These are phyloP conservation scores for Napeogenes sylphis DNA, from an alignment of 2,888 invertebrate genomes.

Conservation along the genomic window DNA sequence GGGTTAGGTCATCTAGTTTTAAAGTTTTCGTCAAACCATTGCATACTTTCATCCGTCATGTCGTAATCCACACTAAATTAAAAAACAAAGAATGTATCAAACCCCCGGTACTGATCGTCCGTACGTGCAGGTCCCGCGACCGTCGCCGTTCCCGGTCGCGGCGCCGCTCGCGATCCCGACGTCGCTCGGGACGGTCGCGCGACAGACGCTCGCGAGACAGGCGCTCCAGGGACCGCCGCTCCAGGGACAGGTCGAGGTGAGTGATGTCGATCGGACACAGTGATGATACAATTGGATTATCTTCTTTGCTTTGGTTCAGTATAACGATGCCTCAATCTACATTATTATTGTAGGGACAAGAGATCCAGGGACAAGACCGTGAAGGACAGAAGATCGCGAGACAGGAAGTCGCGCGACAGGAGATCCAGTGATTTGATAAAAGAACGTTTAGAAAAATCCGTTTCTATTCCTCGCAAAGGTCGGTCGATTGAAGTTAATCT, in stretches of 20 bases:
- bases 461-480: slow-evolving; percentile 72
- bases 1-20: too few relatives aligned
- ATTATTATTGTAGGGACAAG: slow-evolving; percentile 49
- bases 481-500: slow-evolving; percentile 3
- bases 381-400: slow-evolving; percentile 63
- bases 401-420: slow-evolving; percentile 71
- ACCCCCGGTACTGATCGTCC: neutral
- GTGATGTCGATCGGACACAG: neutral
- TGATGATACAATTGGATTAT: too few relatives aligned
- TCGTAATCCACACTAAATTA: too few relatives aligned
- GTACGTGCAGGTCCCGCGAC: slow-evolving; percentile 54
- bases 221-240: slow-evolving; percentile 60
- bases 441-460: slow-evolving; percentile 69
- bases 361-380: slow-evolving; percentile 64
- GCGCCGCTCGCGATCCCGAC: slow-evolving; percentile 57
- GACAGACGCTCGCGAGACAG: slow-evolving; percentile 59
- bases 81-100: too few relatives aligned
- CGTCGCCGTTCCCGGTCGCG: slow-evolving; percentile 66
- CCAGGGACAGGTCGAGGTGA: slow-evolving; percentile 61
- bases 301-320: too few relatives aligned
- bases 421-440: slow-evolving; percentile 69
- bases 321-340: too few relatives aligned
- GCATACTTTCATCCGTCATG: too few relatives aligned
- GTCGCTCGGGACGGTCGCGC: slow-evolving; percentile 47
- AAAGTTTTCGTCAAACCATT: too few relatives aligned